These are phyloP conservation scores for Drosophila prostipennis DNA, from an alignment of 2,888 invertebrate species.

Conservation along the genomic window DNA sequence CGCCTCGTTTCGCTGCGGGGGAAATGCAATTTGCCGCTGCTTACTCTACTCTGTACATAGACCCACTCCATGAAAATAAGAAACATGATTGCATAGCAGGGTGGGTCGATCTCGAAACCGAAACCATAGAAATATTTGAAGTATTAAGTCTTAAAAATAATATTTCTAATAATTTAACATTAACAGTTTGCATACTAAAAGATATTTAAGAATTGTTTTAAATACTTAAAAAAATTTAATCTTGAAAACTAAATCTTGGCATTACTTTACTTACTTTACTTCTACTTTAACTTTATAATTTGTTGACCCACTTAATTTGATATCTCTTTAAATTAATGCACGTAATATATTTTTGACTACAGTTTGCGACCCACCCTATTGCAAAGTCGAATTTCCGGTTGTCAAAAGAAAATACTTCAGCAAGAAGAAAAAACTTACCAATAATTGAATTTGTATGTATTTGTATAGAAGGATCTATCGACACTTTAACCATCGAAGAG, in stretches of 20 bases:
- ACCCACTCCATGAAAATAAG: background rate
- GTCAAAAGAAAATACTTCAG: slow-evolving; percentile 29
- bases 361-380: slow-evolving; percentile 36
- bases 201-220: too few species aligned
- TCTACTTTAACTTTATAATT: too few species aligned
- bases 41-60: slow-evolving; percentile 23
- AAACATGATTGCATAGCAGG: slow-evolving; percentile 9
- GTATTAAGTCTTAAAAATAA: background rate
- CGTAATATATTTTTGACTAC: too few species aligned
- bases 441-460: slow-evolving; percentile 31
- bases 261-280: too few species aligned
- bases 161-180: background rate
- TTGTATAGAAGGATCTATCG: slow-evolving; percentile 28
- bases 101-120: slow-evolving; percentile 15
- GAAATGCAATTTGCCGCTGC: slow-evolving; percentile 35
- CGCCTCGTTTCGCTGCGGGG: slow-evolving; percentile 6
- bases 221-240: background rate
- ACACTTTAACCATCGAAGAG: slow-evolving; percentile 56
- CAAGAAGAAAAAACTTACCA: slow-evolving; percentile 12
- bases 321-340: too few species aligned
- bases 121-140: background rate
- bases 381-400: slow-evolving; percentile 54
- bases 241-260: too few species aligned
- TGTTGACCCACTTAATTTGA: too few species aligned
- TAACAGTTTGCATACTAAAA: too few species aligned